These are phyloP conservation scores for Carpatolechia fugitivella DNA, from an alignment of 2,888 invertebrate genomes.

Conservation along the genomic window DNA sequence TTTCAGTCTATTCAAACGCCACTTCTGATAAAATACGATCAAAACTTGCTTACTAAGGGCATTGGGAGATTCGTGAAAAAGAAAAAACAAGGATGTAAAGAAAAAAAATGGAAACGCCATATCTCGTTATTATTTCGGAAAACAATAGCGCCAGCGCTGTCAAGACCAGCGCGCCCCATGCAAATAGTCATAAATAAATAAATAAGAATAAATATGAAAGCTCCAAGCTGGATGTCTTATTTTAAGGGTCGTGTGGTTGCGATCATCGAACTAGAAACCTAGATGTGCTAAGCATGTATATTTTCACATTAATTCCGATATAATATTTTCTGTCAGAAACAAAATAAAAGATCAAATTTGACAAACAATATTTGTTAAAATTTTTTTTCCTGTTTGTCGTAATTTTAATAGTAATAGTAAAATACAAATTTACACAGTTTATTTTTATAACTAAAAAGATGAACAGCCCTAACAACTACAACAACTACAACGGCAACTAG, in stretches of 20 bases:
- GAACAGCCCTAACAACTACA: too few species aligned
- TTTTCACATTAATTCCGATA: too few species aligned
- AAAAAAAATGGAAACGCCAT: constrained; percentile 62
- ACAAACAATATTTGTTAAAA: too few species aligned
- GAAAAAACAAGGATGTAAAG: constrained; percentile 41
- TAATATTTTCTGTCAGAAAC: too few species aligned
- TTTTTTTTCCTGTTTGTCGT: too few species aligned
- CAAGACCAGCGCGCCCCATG: constrained; percentile 73
- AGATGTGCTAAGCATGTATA: constrained; percentile 26
- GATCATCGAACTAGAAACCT: constrained; percentile 35
- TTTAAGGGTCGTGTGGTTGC: constrained; percentile 52
- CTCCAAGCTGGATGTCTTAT: constrained; percentile 63
- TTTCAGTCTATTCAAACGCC: constrained; percentile 65
- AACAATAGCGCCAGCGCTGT: constrained; percentile 73
- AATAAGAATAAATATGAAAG: constrained; percentile 75
- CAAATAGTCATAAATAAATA: constrained; percentile 79
- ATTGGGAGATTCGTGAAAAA: constrained; percentile 51
- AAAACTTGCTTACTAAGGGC: constrained; percentile 33
- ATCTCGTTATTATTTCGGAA: constrained; percentile 75
- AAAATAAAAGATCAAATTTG: too few species aligned
- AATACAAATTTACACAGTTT: too few species aligned
- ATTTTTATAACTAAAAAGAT: too few species aligned
- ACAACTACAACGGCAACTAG: too few species aligned
- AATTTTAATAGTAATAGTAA: too few species aligned
- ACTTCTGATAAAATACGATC: constrained; percentile 58